Evolutionary conservation across 2,113 vertebrate species (phyloP).

Genomic region (Ochotona princeps): DNA sequence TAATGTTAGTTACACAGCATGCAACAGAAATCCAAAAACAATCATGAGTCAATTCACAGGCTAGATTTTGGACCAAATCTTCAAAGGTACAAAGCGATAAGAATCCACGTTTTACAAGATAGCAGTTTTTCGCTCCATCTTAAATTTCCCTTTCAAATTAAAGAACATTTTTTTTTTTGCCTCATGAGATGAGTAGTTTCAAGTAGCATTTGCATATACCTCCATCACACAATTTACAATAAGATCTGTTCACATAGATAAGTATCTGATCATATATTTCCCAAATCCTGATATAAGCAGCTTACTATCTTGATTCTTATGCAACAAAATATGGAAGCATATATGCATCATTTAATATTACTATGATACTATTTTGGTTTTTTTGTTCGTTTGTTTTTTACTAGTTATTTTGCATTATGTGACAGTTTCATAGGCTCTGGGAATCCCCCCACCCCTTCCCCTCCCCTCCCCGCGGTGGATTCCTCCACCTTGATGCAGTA

Average conservation of each 20-base stretch:
- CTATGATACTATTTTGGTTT: background rate
- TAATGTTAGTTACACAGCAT: background rate
- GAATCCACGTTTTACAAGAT: background rate
- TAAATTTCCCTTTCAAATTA: background rate
- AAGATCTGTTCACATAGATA: background rate
- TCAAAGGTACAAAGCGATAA: background rate
- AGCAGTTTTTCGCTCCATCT: background rate
- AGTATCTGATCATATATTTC: background rate
- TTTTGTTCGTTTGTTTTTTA: too few species aligned
- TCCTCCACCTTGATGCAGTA: too few species aligned
- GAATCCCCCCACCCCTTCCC: too few species aligned
- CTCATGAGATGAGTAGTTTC: background rate
- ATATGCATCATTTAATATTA: background rate
- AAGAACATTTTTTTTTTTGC: background rate
- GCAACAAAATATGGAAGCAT: background rate
- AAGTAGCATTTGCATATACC: conserved; percentile 17
- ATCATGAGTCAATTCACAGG: background rate
- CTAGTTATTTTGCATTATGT: too few species aligned
- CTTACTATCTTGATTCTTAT: background rate
- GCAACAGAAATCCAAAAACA: background rate
- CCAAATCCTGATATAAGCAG: background rate
- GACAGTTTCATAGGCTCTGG: too few species aligned
- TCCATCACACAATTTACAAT: background rate
- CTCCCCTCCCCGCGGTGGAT: too few species aligned
- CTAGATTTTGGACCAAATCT: conserved; percentile 29